Percentiles rank a stretch among this genome's conserved stretches.
phyloP scores from a whole-genome alignment of 2,113 vertebrate species.

The Recurvirostra avosetta region DNA sequence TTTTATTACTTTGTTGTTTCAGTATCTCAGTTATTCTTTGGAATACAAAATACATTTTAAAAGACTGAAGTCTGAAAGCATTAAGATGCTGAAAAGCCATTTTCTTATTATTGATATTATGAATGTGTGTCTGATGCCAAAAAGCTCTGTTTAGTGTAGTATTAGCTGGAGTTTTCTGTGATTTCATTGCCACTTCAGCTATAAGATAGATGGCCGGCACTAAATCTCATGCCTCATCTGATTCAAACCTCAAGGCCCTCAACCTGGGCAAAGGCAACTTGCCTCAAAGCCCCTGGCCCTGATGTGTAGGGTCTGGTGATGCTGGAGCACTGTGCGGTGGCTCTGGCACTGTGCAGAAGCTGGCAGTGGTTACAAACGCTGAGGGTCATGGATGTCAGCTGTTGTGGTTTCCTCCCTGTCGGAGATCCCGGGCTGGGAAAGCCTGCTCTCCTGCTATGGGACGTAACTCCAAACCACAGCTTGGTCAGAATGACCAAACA shows the following conservation, averaged over 20 bases:
- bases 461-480: neutral
- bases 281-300: neutral
- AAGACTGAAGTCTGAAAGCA: neutral
- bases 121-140: neutral
- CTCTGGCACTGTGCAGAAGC: neutral
- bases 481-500: neutral
- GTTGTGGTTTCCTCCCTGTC: neutral
- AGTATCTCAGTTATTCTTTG: neutral
- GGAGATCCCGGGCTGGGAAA: neutral
- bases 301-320: neutral
- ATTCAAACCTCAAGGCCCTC: neutral
- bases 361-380: neutral
- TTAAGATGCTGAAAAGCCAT: neutral
- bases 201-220: neutral
- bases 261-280: neutral
- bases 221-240: neutral
- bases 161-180: neutral
- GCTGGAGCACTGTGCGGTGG: neutral
- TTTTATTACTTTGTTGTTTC: neutral
- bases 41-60: neutral
- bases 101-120: neutral
- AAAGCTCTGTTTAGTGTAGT: neutral
- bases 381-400: accelerated
- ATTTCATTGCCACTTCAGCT: neutral
- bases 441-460: neutral